Evolutionary conservation across 2,113 vertebrate species (phyloP), one percentile per base, ranked within the genome.

Genomic region (Hippoglossus stenolepis): DNA sequence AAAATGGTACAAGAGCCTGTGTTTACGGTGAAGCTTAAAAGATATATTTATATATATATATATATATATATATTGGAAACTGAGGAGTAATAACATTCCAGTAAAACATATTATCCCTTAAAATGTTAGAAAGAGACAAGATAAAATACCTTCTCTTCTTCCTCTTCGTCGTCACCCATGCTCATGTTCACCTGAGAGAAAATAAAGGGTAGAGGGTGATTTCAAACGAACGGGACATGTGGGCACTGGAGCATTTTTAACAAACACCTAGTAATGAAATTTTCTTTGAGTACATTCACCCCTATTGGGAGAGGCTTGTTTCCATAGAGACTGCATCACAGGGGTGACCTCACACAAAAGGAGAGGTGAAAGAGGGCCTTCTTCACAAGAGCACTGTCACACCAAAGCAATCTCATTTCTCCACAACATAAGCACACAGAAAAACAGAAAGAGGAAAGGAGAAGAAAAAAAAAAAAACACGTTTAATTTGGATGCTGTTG

Each of bases 141-240:
- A 91, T 80, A 47, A 91, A 93, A 92, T 95, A 99, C 97, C 95
- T 97, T 99, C 85, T 98, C 97, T 56, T 98, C 97, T 17, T 99
- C 98, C 35, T 97, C 96, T 3, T 98, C 96, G 0, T 99, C 97
- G 8, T 97, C 98, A 54, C 95, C 95, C 70, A 95, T 59, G 69
- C 95, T 95, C 80, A 96, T 94, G 87, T 91, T 94, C 43, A 97
- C 97, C 98, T 99, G 83, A 81, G 73, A 88, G 85, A 91, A 92
- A 95, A 96, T 88, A 90, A 89, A 90, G 85, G 83, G 87, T 89
- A 83, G 75, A 84, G 82, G 90, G 88, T 89, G 82, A 91, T 87
- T 91, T 90, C 81, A 89, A 91, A 88, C 72, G 85, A 83, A 89
- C 66, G 86, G 85, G 85, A 92, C 89, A 93, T 90, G 90, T 91